phyloP scores from a whole-genome alignment of 1,140 invertebrate genomes.

The Pseudomyrmex flavicornis region DNA sequence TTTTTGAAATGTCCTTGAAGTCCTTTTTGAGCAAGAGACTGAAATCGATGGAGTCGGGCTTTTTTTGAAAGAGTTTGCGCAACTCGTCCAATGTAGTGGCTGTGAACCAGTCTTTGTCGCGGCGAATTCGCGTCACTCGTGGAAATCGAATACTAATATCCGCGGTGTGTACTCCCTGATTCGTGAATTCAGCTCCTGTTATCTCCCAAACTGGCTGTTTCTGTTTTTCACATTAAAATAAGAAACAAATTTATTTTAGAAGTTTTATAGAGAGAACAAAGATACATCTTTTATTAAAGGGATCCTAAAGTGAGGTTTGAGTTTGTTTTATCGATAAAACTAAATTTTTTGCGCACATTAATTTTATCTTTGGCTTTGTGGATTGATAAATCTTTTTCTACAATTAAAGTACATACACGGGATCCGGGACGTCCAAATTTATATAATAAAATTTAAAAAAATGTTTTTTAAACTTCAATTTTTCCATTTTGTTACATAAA shows the following conservation, averaged over 20 bases:
- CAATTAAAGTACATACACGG: too few relatives aligned
- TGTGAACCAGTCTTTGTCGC: conserved; percentile 93
- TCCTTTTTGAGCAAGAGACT: conserved; percentile 83
- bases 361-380: too few relatives aligned
- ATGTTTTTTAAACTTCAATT: too few relatives aligned
- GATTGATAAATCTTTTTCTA: too few relatives aligned
- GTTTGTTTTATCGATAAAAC: too few relatives aligned
- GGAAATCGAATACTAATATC: conserved; percentile 97
- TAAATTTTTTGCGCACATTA: too few relatives aligned
- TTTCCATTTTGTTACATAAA: too few relatives aligned
- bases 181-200: conserved; percentile 96
- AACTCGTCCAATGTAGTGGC: conserved; percentile 93
- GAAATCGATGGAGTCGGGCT: conserved; percentile 89
- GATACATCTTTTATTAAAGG: too few relatives aligned
- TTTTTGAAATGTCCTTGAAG: background rate
- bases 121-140: conserved; percentile 92
- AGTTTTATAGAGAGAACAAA: too few relatives aligned
- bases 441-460: too few relatives aligned
- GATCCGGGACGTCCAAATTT: too few relatives aligned
- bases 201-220: conserved; percentile 97
- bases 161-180: conserved; percentile 94
- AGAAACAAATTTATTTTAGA: background rate
- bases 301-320: too few relatives aligned
- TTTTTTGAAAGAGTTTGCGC: conserved; percentile 88
- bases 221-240: conserved; percentile 66